A percentile compares a stretch with the other conserved stretches of the same genome.
Evolutionary conservation across 1,140 invertebrate species (phyloP).

Genomic region (Caenorhabditis tropicalis): DNA sequence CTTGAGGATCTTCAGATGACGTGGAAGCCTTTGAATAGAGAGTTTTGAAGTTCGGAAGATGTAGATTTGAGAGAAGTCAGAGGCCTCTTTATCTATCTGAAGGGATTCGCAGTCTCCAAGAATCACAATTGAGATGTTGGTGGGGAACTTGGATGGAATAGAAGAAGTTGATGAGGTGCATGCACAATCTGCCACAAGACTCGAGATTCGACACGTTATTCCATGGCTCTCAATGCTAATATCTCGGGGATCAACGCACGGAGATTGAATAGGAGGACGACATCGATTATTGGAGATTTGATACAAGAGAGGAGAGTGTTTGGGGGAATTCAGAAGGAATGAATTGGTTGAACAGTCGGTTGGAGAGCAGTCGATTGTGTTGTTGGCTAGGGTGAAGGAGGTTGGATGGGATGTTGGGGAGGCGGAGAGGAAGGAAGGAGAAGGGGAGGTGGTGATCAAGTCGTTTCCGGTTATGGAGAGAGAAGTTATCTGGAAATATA

Average conservation of each 20-base stretch:
- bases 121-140: neutral
- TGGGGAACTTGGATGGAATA: neutral
- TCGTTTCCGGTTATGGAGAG: slow-evolving; percentile 1
- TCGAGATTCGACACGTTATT: neutral
- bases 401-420: neutral
- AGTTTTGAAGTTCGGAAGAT: slow-evolving; percentile 19
- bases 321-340: slow-evolving; percentile 2
- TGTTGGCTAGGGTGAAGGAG: slow-evolving; percentile 8
- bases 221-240: neutral
- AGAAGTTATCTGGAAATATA: neutral
- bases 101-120: slow-evolving; percentile 1
- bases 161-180: neutral
- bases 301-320: slow-evolving; percentile 13
- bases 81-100: neutral
- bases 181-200: slow-evolving; percentile 1
- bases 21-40: neutral
- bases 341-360: slow-evolving; percentile 17
- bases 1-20: neutral
- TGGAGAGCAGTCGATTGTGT: slow-evolving; percentile 6
- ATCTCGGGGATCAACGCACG: neutral
- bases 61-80: neutral
- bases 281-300: slow-evolving; percentile 7
- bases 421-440: neutral
- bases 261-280: neutral
- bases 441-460: neutral